Evolutionary conservation across 2,888 invertebrate genomes (phyloP).

Genomic region (Mythimna impura): DNA sequence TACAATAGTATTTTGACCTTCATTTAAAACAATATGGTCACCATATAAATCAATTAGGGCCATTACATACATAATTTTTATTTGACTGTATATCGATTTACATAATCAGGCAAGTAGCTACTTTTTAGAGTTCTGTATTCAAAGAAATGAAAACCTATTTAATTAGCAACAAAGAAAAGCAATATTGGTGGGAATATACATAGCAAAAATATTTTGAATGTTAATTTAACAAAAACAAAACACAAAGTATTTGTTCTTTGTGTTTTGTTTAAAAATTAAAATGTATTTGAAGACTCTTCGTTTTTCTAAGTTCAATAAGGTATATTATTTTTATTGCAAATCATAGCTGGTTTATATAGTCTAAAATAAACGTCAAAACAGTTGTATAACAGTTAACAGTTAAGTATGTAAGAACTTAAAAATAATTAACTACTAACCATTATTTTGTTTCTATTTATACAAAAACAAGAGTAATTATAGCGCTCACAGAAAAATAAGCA

Average conservation of each 20-base stretch:
- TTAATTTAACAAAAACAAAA: no score
- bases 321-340: neutral
- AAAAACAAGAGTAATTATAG: slow-evolving; percentile 8
- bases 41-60: slow-evolving; percentile 43
- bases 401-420: neutral
- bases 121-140: slow-evolving; percentile 23
- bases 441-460: neutral
- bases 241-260: no score
- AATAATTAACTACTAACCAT: neutral
- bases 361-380: neutral
- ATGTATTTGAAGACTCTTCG: neutral
- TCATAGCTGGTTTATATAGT: neutral
- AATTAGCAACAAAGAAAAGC: neutral
- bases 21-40: slow-evolving; percentile 16
- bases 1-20: slow-evolving; percentile 22
- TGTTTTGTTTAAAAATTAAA: no score
- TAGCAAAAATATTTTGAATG: neutral
- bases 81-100: slow-evolving; percentile 36
- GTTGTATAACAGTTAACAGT: neutral
- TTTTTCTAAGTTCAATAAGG: no score
- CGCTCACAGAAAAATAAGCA: slow-evolving; percentile 10
- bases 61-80: slow-evolving; percentile 22
- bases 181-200: neutral
- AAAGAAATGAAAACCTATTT: neutral
- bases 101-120: slow-evolving; percentile 30